Evolutionary conservation across 2,888 invertebrate species (phyloP), one percentile per base, ranked within the genome.

Genomic region (Molorchus minor): DNA sequence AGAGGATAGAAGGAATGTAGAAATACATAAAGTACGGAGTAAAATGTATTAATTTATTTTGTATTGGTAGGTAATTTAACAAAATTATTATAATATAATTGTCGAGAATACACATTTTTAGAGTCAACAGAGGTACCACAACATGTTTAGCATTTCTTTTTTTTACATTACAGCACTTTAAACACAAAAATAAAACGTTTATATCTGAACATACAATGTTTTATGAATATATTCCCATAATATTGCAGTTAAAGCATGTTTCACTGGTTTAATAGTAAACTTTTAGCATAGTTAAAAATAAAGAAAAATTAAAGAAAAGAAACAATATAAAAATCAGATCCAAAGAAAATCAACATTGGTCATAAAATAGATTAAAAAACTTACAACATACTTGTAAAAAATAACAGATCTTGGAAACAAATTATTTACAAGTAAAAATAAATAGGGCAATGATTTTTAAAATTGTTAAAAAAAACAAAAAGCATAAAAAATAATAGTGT

Each of bases 81-180:
- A 52, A 52, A 52, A 52, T 52, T 16, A 41, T 41, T 52, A 52
- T 30, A 52, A 25, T 7, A 17, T 52, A 52, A 41, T 52, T 41
- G 52, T 52, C 41, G 40, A 52, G 21, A 41, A n/a, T 52, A 52
- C 40, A 30, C 17, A 38, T 29, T 38, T 49, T 38, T 52, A 16
- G 17, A 20, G 35, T 29, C 25, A 41, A 52, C 41, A 36, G 30
- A 52, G 16, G 41, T 52, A 52, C 52, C 40, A 30, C 30, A 52
- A 25, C 17, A 25, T 30, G 29, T 52, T 52, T 52, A 52, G 52
- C 52, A 52, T n/a, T n/a, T n/a, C 19, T 30, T 52, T 3, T 35
- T 58, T 41, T 56, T 29, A 51, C 51, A 64, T 58, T 61, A 61
- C 60, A 67, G 67, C 67, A 67, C 67, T 67, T 67, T 61, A 64